Percentiles rank a stretch among this genome's conserved stretches.
Evolutionary conservation across 2,888 invertebrate genomes (phyloP).

Genomic region (Dioctria rufipes): DNA sequence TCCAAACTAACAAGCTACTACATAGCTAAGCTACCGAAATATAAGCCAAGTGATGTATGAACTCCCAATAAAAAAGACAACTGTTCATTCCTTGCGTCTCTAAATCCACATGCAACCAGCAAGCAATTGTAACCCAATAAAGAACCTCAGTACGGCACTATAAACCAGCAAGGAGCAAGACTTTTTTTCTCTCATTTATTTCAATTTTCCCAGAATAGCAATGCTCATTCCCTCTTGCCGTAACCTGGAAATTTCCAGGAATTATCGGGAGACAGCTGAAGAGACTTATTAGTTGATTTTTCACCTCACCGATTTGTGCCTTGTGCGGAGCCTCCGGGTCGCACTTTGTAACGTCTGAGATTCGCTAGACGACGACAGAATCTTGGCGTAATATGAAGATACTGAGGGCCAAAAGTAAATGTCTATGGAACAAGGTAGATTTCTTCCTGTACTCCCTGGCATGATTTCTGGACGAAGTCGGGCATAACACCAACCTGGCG

Average conservation of each 20-base stretch:
- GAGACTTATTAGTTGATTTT: constrained; percentile 49
- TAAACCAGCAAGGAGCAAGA: too few relatives aligned
- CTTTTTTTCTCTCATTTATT: constrained; percentile 30
- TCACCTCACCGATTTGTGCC: constrained; percentile 41
- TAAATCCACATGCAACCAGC: too few relatives aligned
- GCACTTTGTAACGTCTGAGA: constrained; percentile 24
- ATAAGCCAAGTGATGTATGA: too few relatives aligned
- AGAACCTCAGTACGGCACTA: too few relatives aligned
- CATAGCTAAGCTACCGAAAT: too few relatives aligned
- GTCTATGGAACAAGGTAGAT: constrained; percentile 9
- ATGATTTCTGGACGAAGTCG: constrained; percentile 19
- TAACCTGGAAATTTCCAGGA: constrained; percentile 23
- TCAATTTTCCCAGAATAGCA: constrained; percentile 15
- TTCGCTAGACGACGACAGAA: constrained; percentile 20
- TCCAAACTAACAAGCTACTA: too few relatives aligned
- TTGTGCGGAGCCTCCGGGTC: constrained; percentile 39
- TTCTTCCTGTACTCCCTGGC: not conserved
- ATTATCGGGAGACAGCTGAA: constrained; percentile 34
- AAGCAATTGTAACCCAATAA: too few relatives aligned
- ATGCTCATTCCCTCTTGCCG: not conserved
- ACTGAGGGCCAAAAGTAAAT: not conserved
- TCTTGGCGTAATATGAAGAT: constrained; percentile 30
- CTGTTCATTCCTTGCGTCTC: too few relatives aligned
- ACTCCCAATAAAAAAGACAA: too few relatives aligned
- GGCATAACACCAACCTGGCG: constrained; percentile 30